A percentile compares a stretch with the other conserved stretches of the same genome.
These are phyloP conservation scores for Eristalis tenax DNA, from an alignment of 2,888 invertebrate genomes.

Conservation along the genomic window DNA sequence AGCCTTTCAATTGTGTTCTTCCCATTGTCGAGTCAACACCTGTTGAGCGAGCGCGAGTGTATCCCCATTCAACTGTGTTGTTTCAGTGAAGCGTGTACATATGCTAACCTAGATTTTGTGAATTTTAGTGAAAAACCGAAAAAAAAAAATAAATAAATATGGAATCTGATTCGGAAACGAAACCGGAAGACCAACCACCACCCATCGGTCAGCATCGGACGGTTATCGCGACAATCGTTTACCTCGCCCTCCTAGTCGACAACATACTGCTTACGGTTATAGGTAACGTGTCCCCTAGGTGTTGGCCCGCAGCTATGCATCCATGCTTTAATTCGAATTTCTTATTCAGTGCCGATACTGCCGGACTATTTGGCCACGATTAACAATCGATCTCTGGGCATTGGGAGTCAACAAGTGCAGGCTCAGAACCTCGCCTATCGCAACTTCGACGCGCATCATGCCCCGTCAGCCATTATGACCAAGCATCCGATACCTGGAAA, in stretches of 20 bases:
- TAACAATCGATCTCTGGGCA: constrained; percentile 79
- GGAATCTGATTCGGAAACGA: constrained; percentile 26
- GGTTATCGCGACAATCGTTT: constrained; percentile 84
- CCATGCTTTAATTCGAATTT: constrained; percentile 47
- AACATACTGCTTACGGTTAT: constrained; percentile 94
- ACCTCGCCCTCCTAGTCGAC: constrained; percentile 90
- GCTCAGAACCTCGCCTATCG: constrained; percentile 78
- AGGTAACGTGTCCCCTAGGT: constrained; percentile 84
- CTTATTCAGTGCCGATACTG: constrained; percentile 88
- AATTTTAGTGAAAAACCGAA: constrained; percentile 9
- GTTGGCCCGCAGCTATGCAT: neutral
- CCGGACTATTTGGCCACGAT: constrained; percentile 87
- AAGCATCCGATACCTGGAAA: constrained; percentile 81
- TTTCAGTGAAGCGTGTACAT: constrained; percentile 31
- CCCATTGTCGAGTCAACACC: constrained; percentile 78
- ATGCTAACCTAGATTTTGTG: constrained; percentile 32
- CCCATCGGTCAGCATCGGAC: constrained; percentile 74
- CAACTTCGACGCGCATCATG: constrained; percentile 75
- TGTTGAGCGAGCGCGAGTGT: constrained; percentile 75
- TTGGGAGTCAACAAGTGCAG: constrained; percentile 72
- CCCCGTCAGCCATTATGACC: constrained; percentile 76
- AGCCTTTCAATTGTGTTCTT: constrained; percentile 78
- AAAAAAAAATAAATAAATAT: constrained; percentile 19
- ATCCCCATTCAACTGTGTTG: constrained; percentile 7
- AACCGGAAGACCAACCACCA: constrained; percentile 22